Evolutionary conservation across 2,113 vertebrate species (phyloP).

Genomic region (Psittacula cyanocephala): DNA sequence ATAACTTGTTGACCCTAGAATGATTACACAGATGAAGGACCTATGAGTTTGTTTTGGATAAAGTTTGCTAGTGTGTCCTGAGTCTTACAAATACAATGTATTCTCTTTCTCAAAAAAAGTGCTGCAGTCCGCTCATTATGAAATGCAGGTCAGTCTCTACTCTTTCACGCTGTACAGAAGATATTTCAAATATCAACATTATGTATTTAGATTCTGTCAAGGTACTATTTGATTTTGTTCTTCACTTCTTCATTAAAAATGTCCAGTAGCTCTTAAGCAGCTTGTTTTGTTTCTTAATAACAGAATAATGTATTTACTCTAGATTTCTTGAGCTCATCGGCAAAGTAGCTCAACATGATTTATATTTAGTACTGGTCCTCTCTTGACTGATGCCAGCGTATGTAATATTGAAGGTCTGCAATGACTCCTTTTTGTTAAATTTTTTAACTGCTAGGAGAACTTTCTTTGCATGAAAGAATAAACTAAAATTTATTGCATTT

Average conservation of each 20-base stretch:
- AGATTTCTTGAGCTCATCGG: neutral
- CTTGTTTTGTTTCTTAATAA: neutral
- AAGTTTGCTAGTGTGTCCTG: neutral
- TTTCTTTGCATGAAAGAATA: neutral
- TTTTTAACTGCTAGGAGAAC: neutral
- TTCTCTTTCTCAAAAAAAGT: neutral
- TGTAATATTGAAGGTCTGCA: neutral
- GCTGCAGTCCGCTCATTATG: neutral
- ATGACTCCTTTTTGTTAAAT: neutral
- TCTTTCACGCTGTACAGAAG: neutral
- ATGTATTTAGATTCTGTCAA: neutral
- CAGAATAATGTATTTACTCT: neutral
- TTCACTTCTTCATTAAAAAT: neutral
- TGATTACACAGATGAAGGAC: neutral
- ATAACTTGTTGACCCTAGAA: neutral
- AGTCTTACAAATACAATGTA: neutral
- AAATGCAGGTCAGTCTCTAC: neutral
- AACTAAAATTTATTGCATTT: neutral
- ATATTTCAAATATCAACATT: neutral
- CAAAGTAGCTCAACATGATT: neutral
- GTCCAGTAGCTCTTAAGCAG: neutral
- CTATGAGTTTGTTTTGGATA: neutral
- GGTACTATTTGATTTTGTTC: neutral
- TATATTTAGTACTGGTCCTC: neutral
- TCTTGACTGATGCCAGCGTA: neutral